Percentiles rank a stretch among this genome's conserved stretches.
Conservation (phyloP, 2,113 vertebrate species). For the Sporophila hypoxantha region DNA sequence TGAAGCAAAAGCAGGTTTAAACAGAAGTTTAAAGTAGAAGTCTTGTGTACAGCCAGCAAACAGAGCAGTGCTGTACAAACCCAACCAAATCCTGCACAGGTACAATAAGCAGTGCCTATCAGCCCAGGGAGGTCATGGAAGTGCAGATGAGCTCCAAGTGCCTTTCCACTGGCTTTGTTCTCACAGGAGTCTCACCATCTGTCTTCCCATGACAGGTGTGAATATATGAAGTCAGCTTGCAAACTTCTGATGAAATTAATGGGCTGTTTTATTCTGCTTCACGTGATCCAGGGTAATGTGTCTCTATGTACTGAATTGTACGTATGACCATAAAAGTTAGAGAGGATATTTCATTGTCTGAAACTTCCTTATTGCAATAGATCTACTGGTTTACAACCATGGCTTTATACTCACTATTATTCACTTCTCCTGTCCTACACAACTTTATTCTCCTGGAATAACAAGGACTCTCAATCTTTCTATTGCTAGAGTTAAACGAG, state of each 20-base stretch:
- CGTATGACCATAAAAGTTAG: slow-evolving; percentile 1
- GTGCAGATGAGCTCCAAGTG: neutral
- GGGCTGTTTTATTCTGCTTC: neutral
- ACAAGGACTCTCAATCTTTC: slow-evolving; percentile 27
- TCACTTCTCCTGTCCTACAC: neutral
- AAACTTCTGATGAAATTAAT: slow-evolving; percentile 24
- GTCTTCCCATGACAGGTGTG: neutral
- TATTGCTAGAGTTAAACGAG: slow-evolving; percentile 4
- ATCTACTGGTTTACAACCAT: slow-evolving; percentile 1
- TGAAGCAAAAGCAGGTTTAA: neutral
- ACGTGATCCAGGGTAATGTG: neutral
- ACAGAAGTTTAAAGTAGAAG: neutral
- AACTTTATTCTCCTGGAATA: slow-evolving; percentile 8
- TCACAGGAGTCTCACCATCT: neutral
- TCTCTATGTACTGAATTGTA: neutral
- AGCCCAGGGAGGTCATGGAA: neutral
- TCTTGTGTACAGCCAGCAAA: neutral
- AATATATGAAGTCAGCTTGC: neutral
- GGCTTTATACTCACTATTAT: slow-evolving; percentile 13
- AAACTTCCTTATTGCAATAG: neutral
- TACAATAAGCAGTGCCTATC: neutral
- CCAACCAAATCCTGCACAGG: neutral
- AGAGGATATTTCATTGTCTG: neutral
- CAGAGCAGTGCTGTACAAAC: neutral
- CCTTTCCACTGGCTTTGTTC: neutral